phyloP scores from a whole-genome alignment of 1,140 invertebrate species.

The Aphelenchoides fujianensis region DNA sequence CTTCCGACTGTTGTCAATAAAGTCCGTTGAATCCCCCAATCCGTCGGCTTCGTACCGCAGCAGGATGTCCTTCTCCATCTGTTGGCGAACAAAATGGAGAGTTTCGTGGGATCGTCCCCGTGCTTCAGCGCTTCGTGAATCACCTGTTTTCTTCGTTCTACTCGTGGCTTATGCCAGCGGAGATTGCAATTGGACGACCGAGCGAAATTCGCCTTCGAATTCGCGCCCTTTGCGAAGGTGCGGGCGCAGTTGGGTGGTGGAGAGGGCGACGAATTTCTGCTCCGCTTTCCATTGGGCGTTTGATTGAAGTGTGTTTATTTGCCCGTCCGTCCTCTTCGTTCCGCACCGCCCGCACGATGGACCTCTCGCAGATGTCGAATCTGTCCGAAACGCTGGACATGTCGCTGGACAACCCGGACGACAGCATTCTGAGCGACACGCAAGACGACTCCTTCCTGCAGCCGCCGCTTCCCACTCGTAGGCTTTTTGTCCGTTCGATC shows the following conservation, averaged over 20 bases:
- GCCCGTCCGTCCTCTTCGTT: neutral
- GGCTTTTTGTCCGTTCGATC: no score
- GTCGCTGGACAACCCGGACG: neutral
- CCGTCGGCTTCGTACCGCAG: constrained; percentile 74
- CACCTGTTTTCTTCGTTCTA: no score
- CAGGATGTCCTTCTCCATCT: constrained; percentile 93
- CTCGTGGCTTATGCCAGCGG: no score
- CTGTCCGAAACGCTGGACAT: neutral
- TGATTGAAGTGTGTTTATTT: neutral
- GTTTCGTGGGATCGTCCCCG: constrained; percentile 74
- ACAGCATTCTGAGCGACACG: constrained; percentile 11
- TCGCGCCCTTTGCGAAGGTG: no score
- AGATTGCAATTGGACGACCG: no score
- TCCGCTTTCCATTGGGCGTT: neutral
- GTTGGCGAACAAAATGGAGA: constrained; percentile 90
- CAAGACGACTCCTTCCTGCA: neutral
- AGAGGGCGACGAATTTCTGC: no score
- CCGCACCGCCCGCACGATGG: no score
- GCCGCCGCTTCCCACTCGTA: no score
- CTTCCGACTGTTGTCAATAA: neutral
- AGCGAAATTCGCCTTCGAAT: no score
- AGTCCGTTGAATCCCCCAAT: neutral
- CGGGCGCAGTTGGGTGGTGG: no score
- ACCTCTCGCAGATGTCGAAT: neutral
- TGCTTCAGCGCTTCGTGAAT: constrained; percentile 80